phyloP scores from a whole-genome alignment of 2,888 invertebrate genomes.

The Diarsia mendica region DNA sequence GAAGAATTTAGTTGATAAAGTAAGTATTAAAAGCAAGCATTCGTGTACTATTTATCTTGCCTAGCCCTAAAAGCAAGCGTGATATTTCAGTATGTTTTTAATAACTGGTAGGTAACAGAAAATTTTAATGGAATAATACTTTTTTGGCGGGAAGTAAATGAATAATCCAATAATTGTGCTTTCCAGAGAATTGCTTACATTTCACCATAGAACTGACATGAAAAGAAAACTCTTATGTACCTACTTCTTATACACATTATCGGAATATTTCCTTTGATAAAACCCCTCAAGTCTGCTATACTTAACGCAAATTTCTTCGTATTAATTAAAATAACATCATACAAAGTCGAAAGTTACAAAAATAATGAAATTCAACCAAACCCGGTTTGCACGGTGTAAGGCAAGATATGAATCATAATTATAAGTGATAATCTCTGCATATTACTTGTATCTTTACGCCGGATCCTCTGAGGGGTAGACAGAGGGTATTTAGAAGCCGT shows the following conservation, averaged over 20 bases:
- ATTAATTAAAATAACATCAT: conserved; percentile 42
- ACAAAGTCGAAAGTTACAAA: conserved; percentile 54
- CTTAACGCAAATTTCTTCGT: conserved; percentile 8
- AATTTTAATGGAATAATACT: neutral
- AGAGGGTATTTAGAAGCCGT: conserved; percentile 43
- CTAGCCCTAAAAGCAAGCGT: neutral
- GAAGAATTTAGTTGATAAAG: neutral
- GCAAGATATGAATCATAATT: conserved; percentile 69
- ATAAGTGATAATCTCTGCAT: conserved; percentile 67
- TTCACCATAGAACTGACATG: too few species aligned
- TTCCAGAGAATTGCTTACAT: neutral
- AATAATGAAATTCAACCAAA: conserved; percentile 61
- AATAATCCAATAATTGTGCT: neutral
- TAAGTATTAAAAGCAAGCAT: neutral
- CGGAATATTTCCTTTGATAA: neutral
- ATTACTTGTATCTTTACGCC: conserved; percentile 49
- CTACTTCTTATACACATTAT: neutral
- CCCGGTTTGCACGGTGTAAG: conserved; percentile 60
- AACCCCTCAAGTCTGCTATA: neutral
- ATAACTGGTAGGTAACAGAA: neutral
- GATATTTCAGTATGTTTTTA: neutral
- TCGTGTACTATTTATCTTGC: neutral
- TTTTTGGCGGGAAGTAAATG: neutral
- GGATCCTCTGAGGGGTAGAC: conserved; percentile 38
- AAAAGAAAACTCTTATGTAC: neutral